Evolutionary conservation across 2,888 invertebrate genomes (phyloP), one percentile per base, ranked within the genome.

Genomic region (Macrophya annulata): DNA sequence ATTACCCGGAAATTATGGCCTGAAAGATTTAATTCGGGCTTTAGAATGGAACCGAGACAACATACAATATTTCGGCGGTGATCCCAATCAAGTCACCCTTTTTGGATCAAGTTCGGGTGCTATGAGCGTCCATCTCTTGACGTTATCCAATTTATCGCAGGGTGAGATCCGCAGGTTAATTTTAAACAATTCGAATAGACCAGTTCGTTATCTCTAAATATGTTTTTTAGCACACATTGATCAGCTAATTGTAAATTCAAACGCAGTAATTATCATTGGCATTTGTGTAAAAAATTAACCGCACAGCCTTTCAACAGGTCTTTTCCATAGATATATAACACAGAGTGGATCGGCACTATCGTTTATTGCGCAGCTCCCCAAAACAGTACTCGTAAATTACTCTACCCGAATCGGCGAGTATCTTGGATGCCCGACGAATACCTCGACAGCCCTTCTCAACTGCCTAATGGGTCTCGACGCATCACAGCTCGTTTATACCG

Each of bases 11-110:
- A 82, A 82, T 82, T 68, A 31, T 2, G 82, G 65, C 31, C 31
- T 82, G 45, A 82, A 82, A n/a, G 82, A 82, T 25, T 9, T 45
- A 48, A 31, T 82, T 3, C 21, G 10, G 10, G 82, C 82, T 25
- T 8, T 82, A 25, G 17, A 65, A 82, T 82, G 82, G 82, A 59
- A n/a, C 25, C 65, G 37, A 17, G 65, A 65, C 3, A 82, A 82
- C n/a, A 45, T 82, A 17, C 10, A 5, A n/a, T 65, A 43, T 40
- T 82, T 82, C 15, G 62, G 82, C 12, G 82, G 65, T 15, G 43
- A 82, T 68, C 31, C 68, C 8, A 12, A 82, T 9, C 65, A 48
- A 21, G 68, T 68, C 0, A 82, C 68, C n/a, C n/a, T 82, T n/a
- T 45, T 48, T 15, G 82, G 82, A 2, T 15, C 48, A 45, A 82